Evolutionary conservation across 2,888 invertebrate species (phyloP).

Genomic region (Drosophila quasianomalipes): DNA sequence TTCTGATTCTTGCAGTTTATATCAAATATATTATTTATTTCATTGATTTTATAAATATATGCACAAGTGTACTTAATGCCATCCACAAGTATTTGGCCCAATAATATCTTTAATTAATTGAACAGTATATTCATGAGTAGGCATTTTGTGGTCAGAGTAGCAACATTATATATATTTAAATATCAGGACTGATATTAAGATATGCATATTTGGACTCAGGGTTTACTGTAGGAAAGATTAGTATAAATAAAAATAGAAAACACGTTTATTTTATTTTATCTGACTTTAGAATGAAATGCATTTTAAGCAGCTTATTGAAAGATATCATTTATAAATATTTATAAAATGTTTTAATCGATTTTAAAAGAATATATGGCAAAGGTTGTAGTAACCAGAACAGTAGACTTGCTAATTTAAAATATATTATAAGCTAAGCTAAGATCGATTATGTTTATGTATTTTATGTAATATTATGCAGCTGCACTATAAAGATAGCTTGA

Average conservation of each 20-base stretch:
- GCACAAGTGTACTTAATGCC: not conserved
- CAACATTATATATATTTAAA: not conserved
- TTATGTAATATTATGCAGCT: not conserved
- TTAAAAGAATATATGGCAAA: not conserved
- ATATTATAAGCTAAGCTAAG: not conserved
- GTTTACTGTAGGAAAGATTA: not conserved
- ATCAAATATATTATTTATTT: not conserved
- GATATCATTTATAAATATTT: not conserved
- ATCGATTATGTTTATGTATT: not conserved
- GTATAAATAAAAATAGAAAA: not conserved
- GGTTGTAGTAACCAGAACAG: not conserved
- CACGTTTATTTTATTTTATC: not conserved
- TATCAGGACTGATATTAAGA: not conserved
- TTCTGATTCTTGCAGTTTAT: slow-evolving; percentile 3
- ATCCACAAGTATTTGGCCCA: not conserved
- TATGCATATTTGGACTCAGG: not conserved
- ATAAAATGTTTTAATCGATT: not conserved
- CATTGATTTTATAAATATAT: not conserved
- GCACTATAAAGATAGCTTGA: not conserved
- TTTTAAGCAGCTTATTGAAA: not conserved
- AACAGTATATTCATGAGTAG: not conserved
- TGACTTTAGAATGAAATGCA: not conserved
- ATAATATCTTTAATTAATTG: not conserved
- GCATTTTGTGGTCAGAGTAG: not conserved
- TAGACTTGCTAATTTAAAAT: not conserved